Base-by-base conservation (phyloP, 2,888 invertebrate species). In the Argyresthia goedartella region DNA sequence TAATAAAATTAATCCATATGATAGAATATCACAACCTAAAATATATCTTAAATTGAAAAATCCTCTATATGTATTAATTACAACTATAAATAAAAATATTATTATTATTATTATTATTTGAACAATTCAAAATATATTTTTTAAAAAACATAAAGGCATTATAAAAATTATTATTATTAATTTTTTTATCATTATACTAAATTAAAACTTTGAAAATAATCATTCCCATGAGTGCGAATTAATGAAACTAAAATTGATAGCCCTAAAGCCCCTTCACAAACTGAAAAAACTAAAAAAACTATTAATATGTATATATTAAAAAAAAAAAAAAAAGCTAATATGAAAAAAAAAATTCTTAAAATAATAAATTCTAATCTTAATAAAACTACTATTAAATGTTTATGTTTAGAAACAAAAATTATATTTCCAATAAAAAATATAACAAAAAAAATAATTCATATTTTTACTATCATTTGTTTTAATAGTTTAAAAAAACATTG, bases 401-500 rank as follows among this genome's bases (percentile, higher is more conserved):
- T 89, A 68, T 87, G 80, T 64, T 87, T 88, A 60, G 81, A 81
- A 67, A 81, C 70, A 88, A 88, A 89, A 73, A 80, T 77, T 63
- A 88, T 69, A 71, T 85, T 71, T 0, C 88, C 88, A 53, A 81
- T 55, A 68, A 88, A 64, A 86, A 77, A 81, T 66, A 88, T 81
- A 73, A 84, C 60, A 68, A 81, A 69, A 69, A 75, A 67, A 61
- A 86, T 61, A 57, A 81, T 56, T 67, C 63, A 73, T 60, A 60
- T 62, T 57, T 65, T 60, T 62, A 77, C 73, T 77, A 82, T 76
- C 82, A 89, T 87, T 85, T 76, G 86, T 64, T 88, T 89, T 89
- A 88, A 89, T 89, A 90, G 86, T 90, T 90, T 89, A 90, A 87
- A 62, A 90, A 90, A 91, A 90, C 80, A 87, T 88, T 89, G 89